Conservation (phyloP, 2,888 invertebrate genomes). For the Crossocerus cetratus region DNA sequence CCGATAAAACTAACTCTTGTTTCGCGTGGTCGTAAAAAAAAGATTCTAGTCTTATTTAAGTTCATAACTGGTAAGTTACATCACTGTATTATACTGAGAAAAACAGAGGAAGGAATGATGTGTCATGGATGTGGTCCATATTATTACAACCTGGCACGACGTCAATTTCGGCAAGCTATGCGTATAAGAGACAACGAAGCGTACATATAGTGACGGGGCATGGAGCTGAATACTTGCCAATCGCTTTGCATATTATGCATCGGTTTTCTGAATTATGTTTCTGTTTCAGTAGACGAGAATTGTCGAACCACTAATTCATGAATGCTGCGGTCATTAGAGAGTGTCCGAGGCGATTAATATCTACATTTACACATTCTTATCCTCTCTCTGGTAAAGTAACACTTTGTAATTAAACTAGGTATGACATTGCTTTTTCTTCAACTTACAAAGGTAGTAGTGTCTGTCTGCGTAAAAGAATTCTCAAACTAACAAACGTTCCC, state of each 20-base stretch:
- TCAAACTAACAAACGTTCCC: slow-evolving; percentile 49
- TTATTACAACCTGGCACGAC: slow-evolving; percentile 10
- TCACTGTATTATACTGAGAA: slow-evolving; percentile 5
- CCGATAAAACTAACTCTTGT: background rate
- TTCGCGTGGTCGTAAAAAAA: background rate
- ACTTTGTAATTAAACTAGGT: slow-evolving; percentile 31
- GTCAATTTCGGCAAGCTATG: slow-evolving; percentile 18
- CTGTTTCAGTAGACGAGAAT: too few relatives aligned
- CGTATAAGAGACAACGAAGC: slow-evolving; percentile 18
- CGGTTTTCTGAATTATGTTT: too few relatives aligned
- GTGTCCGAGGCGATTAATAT: slow-evolving; percentile 10
- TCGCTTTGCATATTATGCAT: too few relatives aligned
- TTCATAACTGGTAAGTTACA: slow-evolving; percentile 13
- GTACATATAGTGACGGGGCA: slow-evolving; percentile 13
- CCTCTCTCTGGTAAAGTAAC: slow-evolving; percentile 30
- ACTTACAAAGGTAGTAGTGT: slow-evolving; percentile 39
- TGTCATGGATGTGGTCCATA: slow-evolving; percentile 21
- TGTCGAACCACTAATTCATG: background rate
- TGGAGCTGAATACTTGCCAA: slow-evolving; percentile 7
- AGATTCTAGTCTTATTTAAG: slow-evolving; percentile 2
- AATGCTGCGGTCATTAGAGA: background rate
- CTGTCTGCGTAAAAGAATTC: slow-evolving; percentile 34
- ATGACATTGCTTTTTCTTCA: slow-evolving; percentile 28
- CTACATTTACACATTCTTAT: slow-evolving; percentile 44
- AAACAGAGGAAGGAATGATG: slow-evolving; percentile 36